Evolutionary conservation across 2,113 vertebrate species (phyloP), one percentile per base, ranked within the genome.

Genomic region (Cheilinus undulatus): DNA sequence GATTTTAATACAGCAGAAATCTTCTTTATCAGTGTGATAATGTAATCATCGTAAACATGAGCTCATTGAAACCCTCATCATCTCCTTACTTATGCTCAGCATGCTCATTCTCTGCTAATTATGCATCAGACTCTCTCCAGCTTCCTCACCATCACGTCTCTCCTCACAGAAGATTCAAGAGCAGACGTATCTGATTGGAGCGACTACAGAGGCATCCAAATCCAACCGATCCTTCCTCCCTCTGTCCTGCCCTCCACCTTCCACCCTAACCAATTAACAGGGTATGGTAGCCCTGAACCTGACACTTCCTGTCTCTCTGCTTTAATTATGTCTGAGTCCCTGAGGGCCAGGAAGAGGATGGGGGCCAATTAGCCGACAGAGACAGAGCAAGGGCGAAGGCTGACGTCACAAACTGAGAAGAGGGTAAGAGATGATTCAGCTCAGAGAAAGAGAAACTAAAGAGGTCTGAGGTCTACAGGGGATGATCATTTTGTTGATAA

Each of bases 201-300:
- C 66, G 82, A 78, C 63, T 62, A n/a, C 49, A 0, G 22, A 82
- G 51, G 53, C 73, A 79, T 83, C 66, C 46, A 74, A 69, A 77
- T 76, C 62, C 34, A 9, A 42, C 32, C 50, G 17, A 70, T 54
- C 69, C 46, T 10, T 20, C 50, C 64, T 42, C 57, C 70, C 71
- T 43, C 49, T 48, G 52, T 53, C 57, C 69, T 71, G 72, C 71
- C 78, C 73, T 74, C 62, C 80, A 80, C 70, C 81, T 53, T 61
- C 40, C 67, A 48, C 36, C 38, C 75, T 63, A 56, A 70, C 71
- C 83, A 88, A 86, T 88, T 88, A 90, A 81, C 59, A 80, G 66
- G 85, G 82, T 86, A 82, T 86, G 86, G 88, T 85, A 65, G 78
- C 60, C 65, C 62, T 78, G 82, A 88, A 89, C 80, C 66, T 68